These are phyloP conservation scores for Panthera uncia DNA, from an alignment of 2,113 vertebrate genomes.

Conservation along the genomic window DNA sequence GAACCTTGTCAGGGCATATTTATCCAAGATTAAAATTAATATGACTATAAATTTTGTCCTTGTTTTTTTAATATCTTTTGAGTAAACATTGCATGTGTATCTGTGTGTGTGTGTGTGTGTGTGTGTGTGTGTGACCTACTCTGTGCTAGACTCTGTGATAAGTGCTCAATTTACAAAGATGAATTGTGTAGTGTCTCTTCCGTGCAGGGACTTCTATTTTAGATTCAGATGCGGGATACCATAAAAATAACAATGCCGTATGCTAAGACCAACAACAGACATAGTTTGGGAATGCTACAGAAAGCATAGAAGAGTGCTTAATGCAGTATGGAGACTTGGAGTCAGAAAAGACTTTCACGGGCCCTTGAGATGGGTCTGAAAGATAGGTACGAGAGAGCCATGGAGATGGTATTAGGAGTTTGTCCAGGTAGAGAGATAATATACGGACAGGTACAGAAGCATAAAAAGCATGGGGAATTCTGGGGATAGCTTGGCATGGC, in stretches of 20 bases:
- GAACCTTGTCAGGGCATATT: neutral
- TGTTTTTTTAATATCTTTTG: neutral
- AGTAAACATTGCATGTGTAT: neutral
- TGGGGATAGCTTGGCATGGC: neutral
- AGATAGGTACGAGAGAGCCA: neutral
- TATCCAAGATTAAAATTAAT: slow-evolving; percentile 23
- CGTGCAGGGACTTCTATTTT: neutral
- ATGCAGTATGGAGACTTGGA: neutral
- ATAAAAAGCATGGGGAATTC: neutral
- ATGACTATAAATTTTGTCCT: neutral
- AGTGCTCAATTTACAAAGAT: neutral
- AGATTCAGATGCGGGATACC: neutral
- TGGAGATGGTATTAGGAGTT: neutral
- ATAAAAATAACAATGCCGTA: neutral
- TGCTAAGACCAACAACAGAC: neutral
- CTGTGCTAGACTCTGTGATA: neutral
- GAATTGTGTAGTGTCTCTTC: neutral
- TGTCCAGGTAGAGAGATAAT: neutral
- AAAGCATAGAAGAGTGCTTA: neutral
- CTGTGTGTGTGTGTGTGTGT: neutral
- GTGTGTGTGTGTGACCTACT: neutral
- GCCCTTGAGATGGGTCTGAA: neutral
- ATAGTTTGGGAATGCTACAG: neutral
- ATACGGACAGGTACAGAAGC: neutral
- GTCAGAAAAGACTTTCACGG: neutral